These are phyloP conservation scores for Thymelicus lineola DNA, from an alignment of 2,888 invertebrate genomes.

Conservation along the genomic window DNA sequence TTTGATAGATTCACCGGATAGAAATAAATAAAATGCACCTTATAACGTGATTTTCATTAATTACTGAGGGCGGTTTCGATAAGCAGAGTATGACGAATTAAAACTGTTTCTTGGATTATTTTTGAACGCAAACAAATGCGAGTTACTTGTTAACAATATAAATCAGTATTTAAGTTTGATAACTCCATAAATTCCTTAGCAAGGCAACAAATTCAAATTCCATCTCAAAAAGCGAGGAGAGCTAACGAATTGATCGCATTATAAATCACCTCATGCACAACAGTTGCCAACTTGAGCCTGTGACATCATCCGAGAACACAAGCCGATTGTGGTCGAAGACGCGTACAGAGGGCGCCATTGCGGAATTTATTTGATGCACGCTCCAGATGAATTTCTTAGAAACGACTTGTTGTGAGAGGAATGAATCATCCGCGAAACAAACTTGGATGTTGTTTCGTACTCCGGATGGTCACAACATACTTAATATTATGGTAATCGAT, in stretches of 20 bases:
- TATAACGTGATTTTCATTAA: too few species aligned
- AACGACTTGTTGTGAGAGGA: slow-evolving; percentile 33
- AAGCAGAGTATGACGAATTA: too few species aligned
- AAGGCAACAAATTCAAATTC: slow-evolving; percentile 11
- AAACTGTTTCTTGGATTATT: too few species aligned
- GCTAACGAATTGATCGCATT: slow-evolving; percentile 32
- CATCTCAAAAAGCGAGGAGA: slow-evolving; percentile 25
- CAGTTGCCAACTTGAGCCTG: slow-evolving; percentile 41
- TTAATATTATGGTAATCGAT: slow-evolving; percentile 23
- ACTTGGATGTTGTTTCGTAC: slow-evolving; percentile 25
- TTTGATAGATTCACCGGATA: too few species aligned
- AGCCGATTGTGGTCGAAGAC: slow-evolving; percentile 13
- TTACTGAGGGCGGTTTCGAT: too few species aligned
- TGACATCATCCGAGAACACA: slow-evolving; percentile 42
- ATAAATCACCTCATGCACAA: slow-evolving; percentile 42
- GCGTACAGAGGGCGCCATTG: slow-evolving; percentile 39
- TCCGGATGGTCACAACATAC: slow-evolving; percentile 30
- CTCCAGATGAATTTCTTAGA: slow-evolving; percentile 44
- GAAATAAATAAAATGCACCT: too few species aligned
- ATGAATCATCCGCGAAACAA: slow-evolving; percentile 41
- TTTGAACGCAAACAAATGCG: too few species aligned
- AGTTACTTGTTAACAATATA: background rate
- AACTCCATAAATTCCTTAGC: background rate
- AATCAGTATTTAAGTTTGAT: background rate
- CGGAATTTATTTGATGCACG: slow-evolving; percentile 31